Percentiles rank a stretch among this genome's conserved stretches.
Evolutionary conservation across 2,113 vertebrate genomes (phyloP).

Genomic region (Nibea coibor): DNA sequence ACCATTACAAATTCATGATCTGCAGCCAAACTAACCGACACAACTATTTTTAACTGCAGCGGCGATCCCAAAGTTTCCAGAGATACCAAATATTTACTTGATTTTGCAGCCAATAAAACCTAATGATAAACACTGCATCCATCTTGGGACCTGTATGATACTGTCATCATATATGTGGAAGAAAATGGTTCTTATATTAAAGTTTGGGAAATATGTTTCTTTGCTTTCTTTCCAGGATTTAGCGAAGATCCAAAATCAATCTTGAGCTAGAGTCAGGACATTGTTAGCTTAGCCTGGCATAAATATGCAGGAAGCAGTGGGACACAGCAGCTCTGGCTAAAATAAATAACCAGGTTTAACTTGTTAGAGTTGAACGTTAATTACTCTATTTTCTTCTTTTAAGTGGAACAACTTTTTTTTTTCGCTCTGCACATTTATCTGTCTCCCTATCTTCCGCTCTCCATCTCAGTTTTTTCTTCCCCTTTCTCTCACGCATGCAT

Average conservation of each 20-base stretch:
- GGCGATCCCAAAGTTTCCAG: not conserved
- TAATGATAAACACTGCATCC: no score
- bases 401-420: not conserved
- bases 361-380: not conserved
- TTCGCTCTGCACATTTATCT: slow-evolving; percentile 11
- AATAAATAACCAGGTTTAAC: not conserved
- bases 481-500: slow-evolving; percentile 39
- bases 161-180: not conserved
- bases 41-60: not conserved
- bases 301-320: not conserved
- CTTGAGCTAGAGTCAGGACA: not conserved
- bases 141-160: not conserved
- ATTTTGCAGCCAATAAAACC: not conserved
- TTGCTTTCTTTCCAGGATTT: not conserved
- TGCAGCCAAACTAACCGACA: not conserved
- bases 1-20: not conserved
- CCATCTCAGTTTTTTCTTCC: slow-evolving; percentile 25
- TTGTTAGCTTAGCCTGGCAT: not conserved
- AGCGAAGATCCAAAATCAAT: not conserved
- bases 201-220: not conserved
- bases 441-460: slow-evolving; percentile 21
- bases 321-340: not conserved
- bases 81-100: not conserved
- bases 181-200: no score
- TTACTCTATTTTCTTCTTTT: not conserved